phyloP scores from a whole-genome alignment of 2,797 vertebrate genomes.

The Onychomys torridus region DNA sequence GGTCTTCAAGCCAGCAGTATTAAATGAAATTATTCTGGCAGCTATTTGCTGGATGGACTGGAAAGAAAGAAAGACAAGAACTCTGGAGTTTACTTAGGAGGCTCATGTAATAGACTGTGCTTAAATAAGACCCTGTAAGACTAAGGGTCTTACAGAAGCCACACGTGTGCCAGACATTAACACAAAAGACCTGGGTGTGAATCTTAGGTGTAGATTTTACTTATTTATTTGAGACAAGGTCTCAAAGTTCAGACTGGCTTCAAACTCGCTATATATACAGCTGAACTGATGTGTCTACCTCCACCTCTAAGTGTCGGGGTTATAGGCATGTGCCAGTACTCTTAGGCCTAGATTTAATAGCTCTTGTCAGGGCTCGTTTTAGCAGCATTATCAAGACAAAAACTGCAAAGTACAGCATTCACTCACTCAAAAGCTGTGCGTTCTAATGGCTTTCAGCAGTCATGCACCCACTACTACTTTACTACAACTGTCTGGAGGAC shows the following conservation, averaged over 20 bases:
- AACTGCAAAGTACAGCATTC: background rate
- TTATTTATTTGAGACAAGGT: background rate
- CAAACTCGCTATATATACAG: background rate
- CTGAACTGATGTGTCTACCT: background rate
- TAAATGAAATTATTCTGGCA: constrained; percentile 12
- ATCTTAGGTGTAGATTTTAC: background rate
- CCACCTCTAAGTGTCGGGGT: background rate
- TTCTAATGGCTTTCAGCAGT: background rate
- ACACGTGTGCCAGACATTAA: background rate
- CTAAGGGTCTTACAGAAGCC: background rate
- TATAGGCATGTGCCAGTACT: background rate
- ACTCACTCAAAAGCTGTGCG: background rate
- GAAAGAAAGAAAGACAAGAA: background rate
- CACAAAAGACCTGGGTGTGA: background rate
- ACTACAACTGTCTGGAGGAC: constrained; percentile 1
- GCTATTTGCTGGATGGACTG: background rate
- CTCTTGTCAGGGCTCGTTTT: background rate
- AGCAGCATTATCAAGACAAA: constrained; percentile 31
- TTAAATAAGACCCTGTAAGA: background rate
- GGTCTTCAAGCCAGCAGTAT: background rate
- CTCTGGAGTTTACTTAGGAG: background rate
- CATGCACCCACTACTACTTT: background rate
- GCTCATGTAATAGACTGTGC: background rate
- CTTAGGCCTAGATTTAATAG: constrained; percentile 14
- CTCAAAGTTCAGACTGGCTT: background rate